phyloP scores from a whole-genome alignment of 2,888 invertebrate genomes.

The Morpho helenor region DNA sequence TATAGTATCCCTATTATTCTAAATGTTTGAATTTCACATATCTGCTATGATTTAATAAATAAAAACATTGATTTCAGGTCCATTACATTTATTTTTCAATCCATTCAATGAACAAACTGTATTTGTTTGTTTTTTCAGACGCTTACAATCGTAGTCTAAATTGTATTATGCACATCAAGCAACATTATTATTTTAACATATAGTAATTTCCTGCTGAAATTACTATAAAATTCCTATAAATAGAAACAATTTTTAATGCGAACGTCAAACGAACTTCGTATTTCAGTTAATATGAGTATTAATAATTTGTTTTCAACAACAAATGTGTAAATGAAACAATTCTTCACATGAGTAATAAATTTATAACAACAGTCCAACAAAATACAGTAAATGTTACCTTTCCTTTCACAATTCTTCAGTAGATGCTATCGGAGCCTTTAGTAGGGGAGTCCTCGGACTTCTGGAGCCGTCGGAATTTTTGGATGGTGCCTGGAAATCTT shows the following conservation, averaged over 20 bases:
- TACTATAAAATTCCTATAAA: too few species aligned
- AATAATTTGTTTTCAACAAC: neutral
- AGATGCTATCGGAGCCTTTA: slow-evolving; percentile 74
- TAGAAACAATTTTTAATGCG: neutral
- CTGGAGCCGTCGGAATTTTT: slow-evolving; percentile 62
- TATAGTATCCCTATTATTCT: too few species aligned
- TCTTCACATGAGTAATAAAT: neutral
- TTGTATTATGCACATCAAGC: neutral
- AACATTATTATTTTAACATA: neutral
- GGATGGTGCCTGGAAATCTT: slow-evolving; percentile 74
- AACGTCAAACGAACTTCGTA: too few species aligned
- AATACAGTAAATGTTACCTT: slow-evolving; percentile 34
- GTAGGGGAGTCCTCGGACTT: slow-evolving; percentile 67
- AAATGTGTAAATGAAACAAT: slow-evolving; percentile 1
- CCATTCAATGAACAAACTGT: too few species aligned
- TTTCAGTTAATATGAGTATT: too few species aligned
- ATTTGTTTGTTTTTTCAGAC: neutral
- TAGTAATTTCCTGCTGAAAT: too few species aligned
- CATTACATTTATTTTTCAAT: too few species aligned
- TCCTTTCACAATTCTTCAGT: slow-evolving; percentile 72
- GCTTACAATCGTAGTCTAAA: too few species aligned
- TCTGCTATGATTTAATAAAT: too few species aligned
- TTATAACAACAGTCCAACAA: slow-evolving; percentile 3
- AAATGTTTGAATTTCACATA: too few species aligned
- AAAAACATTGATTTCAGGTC: too few species aligned